Percentiles rank a stretch among this genome's conserved stretches.
Evolutionary conservation across 2,888 invertebrate genomes (phyloP).

Genomic region (Hedychridium roseum): DNA sequence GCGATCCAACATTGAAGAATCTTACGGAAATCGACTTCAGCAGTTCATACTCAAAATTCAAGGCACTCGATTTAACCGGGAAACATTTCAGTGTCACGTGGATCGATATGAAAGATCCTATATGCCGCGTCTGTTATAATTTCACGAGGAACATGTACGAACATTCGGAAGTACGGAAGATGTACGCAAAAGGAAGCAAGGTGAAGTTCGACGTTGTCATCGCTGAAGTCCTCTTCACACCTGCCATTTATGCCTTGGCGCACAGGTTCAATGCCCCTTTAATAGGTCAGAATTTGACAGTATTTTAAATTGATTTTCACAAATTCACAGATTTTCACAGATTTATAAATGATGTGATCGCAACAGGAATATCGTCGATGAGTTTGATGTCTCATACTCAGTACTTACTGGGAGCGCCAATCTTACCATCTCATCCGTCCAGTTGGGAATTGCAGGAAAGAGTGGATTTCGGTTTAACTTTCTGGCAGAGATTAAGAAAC

Average conservation of each 20-base stretch:
- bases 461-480: slow-evolving; percentile 16
- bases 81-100: not conserved
- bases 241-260: not conserved
- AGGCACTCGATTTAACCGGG: too few species aligned
- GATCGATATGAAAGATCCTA: not conserved
- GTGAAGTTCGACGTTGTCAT: not conserved
- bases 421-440: slow-evolving; percentile 24
- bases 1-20: too few species aligned
- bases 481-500: slow-evolving; percentile 21
- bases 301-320: too few species aligned
- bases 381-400: slow-evolving; percentile 10
- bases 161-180: not conserved
- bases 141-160: not conserved
- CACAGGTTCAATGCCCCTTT: not conserved
- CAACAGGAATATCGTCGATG: not conserved
- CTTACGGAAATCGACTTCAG: too few species aligned
- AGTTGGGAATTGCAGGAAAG: slow-evolving; percentile 25
- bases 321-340: too few species aligned
- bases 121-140: not conserved
- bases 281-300: too few species aligned
- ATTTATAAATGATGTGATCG: too few species aligned
- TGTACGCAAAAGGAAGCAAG: not conserved
- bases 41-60: too few species aligned
- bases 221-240: not conserved
- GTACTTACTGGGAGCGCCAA: slow-evolving; percentile 18